phyloP scores from a whole-genome alignment of 1,140 invertebrate genomes.

The Drosophila navojoa region DNA sequence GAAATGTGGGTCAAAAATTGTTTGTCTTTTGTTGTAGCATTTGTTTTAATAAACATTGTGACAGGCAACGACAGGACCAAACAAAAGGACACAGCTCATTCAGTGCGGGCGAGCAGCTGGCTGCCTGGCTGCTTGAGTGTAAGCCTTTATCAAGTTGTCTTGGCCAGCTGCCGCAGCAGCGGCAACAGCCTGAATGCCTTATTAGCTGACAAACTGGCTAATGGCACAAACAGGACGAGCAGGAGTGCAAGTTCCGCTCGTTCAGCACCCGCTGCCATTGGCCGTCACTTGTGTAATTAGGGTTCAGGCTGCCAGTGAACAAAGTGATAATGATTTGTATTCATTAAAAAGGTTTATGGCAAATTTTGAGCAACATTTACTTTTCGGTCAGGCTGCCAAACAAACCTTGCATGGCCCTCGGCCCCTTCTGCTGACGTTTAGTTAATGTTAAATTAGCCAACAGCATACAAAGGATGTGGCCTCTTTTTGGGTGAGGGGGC shows the following conservation, averaged over 20 bases:
- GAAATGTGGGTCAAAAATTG: slow-evolving; percentile 75
- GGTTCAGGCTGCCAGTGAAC: slow-evolving; percentile 69
- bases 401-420: neutral
- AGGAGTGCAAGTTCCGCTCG: slow-evolving; percentile 7
- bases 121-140: slow-evolving; percentile 3
- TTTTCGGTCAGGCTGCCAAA: slow-evolving; percentile 39
- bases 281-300: slow-evolving; percentile 67
- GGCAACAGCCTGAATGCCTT: slow-evolving; percentile 59
- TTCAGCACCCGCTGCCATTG: slow-evolving; percentile 12
- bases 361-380: slow-evolving; percentile 77
- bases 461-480: slow-evolving; percentile 3
- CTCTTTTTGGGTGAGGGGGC: no score
- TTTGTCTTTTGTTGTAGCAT: slow-evolving; percentile 68
- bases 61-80: slow-evolving; percentile 56
- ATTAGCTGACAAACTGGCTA: slow-evolving; percentile 66
- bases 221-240: neutral
- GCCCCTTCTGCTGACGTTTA: slow-evolving; percentile 29
- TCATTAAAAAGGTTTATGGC: slow-evolving; percentile 81
- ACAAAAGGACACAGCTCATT: slow-evolving; percentile 41
- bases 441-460: slow-evolving; percentile 34
- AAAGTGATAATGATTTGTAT: slow-evolving; percentile 83
- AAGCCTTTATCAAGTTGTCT: slow-evolving; percentile 75
- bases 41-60: slow-evolving; percentile 81
- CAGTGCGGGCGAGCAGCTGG: slow-evolving; percentile 29
- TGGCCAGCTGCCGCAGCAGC: slow-evolving; percentile 10